Conservation (phyloP, 1,140 invertebrate species). For the Cepaea nemoralis region DNA sequence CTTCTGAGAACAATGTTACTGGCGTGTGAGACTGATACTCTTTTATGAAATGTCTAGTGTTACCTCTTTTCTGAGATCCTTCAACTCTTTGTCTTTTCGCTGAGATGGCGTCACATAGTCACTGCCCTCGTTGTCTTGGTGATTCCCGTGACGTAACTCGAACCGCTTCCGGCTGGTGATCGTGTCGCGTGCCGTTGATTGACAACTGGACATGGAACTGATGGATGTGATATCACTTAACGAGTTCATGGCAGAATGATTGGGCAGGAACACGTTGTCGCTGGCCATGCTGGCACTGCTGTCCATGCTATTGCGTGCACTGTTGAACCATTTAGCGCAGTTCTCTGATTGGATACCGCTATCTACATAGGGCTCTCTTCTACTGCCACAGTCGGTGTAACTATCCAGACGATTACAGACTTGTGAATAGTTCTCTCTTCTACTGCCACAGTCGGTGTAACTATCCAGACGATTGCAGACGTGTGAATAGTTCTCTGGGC, state of each 20-base stretch:
- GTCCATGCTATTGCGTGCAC: background rate
- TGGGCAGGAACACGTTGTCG: background rate
- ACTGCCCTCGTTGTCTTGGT: background rate
- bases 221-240: background rate
- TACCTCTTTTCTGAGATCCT: background rate
- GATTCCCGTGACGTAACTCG: background rate
- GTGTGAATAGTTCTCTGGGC: too few relatives aligned
- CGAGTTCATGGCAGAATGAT: background rate
- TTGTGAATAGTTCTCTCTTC: background rate
- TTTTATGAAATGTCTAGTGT: too few relatives aligned
- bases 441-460: too few relatives aligned
- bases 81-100: background rate
- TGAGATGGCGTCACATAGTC: background rate
- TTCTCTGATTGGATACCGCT: too few relatives aligned
- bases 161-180: background rate
- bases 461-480: too few relatives aligned
- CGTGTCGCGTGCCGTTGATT: background rate
- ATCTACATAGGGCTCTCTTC: background rate
- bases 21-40: too few relatives aligned
- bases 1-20: too few relatives aligned
- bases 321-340: background rate
- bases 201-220: constrained; percentile 3
- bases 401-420: too few relatives aligned
- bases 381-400: background rate
- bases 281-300: background rate